A percentile compares a stretch with the other conserved stretches of the same genome.
phyloP scores from a whole-genome alignment of 2,797 vertebrate genomes.

The Silurus lanzhouensis region DNA sequence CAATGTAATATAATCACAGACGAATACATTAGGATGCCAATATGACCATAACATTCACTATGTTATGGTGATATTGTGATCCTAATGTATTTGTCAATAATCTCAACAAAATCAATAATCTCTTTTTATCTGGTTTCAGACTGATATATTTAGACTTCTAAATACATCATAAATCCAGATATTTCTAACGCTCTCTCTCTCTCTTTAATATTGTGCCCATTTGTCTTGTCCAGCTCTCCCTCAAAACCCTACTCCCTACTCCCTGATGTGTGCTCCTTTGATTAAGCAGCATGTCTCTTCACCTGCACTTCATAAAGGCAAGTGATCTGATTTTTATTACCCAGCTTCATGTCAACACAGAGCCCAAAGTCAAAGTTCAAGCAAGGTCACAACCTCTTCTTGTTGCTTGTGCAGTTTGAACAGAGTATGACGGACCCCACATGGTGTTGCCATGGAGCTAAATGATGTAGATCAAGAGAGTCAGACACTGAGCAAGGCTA shows the following conservation, averaged over 20 bases:
- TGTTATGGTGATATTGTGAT: background rate
- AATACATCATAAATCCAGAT: background rate
- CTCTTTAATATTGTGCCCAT: constrained; percentile 41
- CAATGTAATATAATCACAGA: background rate
- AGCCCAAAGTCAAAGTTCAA: constrained; percentile 49
- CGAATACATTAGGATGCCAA: background rate
- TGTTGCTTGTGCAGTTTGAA: constrained; percentile 32
- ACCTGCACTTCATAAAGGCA: constrained; percentile 62
- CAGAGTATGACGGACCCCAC: constrained; percentile 38
- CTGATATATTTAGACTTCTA: background rate
- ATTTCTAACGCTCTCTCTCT: too few relatives aligned
- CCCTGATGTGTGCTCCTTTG: constrained; percentile 29
- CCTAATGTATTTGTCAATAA: too few relatives aligned
- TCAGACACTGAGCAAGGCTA: constrained; percentile 26
- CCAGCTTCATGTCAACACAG: constrained; percentile 53
- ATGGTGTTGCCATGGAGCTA: constrained; percentile 54
- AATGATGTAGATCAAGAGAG: constrained; percentile 37
- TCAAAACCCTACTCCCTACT: constrained; percentile 1
- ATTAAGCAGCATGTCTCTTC: constrained; percentile 40
- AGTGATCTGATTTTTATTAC: constrained; percentile 56
- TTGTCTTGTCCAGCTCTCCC: constrained; percentile 44
- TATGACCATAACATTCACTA: background rate
- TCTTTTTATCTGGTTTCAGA: background rate
- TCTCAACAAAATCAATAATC: background rate
- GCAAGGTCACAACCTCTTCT: constrained; percentile 40